Base-by-base conservation (phyloP, 92 coral and sea anemone species). In the Porites cylindrica region DNA sequence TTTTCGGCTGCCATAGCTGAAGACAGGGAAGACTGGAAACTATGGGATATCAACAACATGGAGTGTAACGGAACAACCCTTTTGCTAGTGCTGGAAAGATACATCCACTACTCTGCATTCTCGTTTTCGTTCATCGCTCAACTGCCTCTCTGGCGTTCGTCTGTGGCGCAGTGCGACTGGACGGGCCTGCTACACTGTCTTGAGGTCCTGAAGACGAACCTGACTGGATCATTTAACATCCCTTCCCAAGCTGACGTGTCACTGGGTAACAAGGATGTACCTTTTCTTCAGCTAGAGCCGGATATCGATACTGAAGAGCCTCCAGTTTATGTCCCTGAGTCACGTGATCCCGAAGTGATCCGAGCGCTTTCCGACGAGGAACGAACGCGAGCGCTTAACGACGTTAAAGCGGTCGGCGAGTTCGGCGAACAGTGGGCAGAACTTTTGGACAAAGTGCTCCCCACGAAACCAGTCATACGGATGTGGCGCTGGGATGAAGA, bases 41-140 rank as follows among this genome's bases (percentile, higher is more conserved):
- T 81, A 1, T 81, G 77, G 88, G 76, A 77, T 56, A 75, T 85
- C 23, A 85, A 23, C 73, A 52, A 59, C 71, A 87, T 97, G 91
- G 97, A 95, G 74, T 95, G 99, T 65, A 97, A 93, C 78, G 99
- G 99, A 64, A 95, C 91, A 67, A 97, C 90, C 79, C 88, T 97
- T 23, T 85, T 97, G 72, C 94, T 93, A 78, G 91, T 93, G 9
- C 68, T 97, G 16, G 99, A 97, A 68, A 84, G 88, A 17, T 93
- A 95, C 86, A 89, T 97, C 75, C 98, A 93, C 69, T 97, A 95
- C 73, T 89, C 97, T 12, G 98, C 99, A 1, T 95, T 96, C 81
- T 97, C 98, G 65, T 97, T 90, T 77, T 86, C 99, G 24, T 97
- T 97, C 77, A 81, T 95, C 59, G 70, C 92, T 52, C 99, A 97